A percentile compares a stretch with the other conserved stretches of the same genome.
Conservation (phyloP, 2,888 invertebrate genomes). For the Papilio gigon region DNA sequence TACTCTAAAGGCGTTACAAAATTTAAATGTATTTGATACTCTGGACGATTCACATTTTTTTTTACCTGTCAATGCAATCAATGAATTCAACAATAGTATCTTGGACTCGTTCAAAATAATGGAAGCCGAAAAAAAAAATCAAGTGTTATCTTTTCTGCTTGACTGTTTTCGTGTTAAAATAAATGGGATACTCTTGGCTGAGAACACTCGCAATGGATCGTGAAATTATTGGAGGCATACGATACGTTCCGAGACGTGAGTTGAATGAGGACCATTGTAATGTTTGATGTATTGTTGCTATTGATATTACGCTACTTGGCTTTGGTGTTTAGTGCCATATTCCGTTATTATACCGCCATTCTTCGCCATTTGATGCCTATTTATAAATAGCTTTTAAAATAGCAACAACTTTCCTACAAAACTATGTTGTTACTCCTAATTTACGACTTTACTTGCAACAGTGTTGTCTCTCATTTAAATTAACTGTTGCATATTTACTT, state of each 20-base stretch:
- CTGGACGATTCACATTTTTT: not conserved
- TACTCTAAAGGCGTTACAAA: conserved; percentile 3
- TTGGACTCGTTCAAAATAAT: conserved; percentile 56
- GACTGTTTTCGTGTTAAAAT: conserved; percentile 68
- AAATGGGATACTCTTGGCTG: conserved; percentile 76
- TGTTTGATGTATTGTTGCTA: conserved; percentile 62
- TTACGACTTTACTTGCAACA: no score
- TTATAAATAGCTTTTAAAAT: not conserved
- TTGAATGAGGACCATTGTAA: conserved; percentile 52
- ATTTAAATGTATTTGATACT: not conserved
- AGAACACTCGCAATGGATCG: conserved; percentile 74
- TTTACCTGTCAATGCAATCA: conserved; percentile 23
- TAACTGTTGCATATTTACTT: no score
- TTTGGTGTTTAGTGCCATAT: conserved; percentile 45
- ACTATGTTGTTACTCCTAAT: no score
- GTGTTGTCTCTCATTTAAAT: no score
- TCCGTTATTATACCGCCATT: conserved; percentile 27
- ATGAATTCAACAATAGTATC: conserved; percentile 20
- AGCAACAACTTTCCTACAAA: not conserved
- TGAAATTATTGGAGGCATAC: conserved; percentile 72
- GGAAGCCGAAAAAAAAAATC: conserved; percentile 66
- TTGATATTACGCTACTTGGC: conserved; percentile 64
- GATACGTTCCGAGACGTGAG: conserved; percentile 48
- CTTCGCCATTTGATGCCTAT: not conserved
- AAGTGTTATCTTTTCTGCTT: conserved; percentile 71